Percentiles rank a stretch among this genome's conserved stretches.
phyloP scores from a whole-genome alignment of 2,888 invertebrate genomes.

The Acleris literana region DNA sequence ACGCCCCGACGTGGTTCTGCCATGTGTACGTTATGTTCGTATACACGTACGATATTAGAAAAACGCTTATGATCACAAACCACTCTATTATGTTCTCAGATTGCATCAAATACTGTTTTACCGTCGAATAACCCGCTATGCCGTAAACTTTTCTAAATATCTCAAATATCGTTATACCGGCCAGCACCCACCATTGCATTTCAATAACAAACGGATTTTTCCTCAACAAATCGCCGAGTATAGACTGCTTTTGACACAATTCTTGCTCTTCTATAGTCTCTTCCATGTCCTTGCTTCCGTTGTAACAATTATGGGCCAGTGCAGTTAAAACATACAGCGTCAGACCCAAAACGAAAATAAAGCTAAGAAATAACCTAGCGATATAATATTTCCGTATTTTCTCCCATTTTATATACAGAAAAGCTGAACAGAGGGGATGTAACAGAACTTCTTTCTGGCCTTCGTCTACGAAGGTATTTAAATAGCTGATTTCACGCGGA shows the following conservation, averaged over 20 bases:
- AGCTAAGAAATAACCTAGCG: conserved; percentile 89
- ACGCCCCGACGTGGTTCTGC: conserved; percentile 94
- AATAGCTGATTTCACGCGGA: conserved; percentile 92
- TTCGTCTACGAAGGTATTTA: conserved; percentile 94
- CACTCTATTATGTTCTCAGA: conserved; percentile 94
- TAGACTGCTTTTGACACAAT: conserved; percentile 90
- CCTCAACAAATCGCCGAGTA: conserved; percentile 88
- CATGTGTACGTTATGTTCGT: conserved; percentile 89
- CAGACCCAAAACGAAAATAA: conserved; percentile 91
- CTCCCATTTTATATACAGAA: conserved; percentile 94
- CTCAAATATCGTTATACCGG: conserved; percentile 91
- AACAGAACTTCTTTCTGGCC: conserved; percentile 94
- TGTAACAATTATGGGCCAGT: conserved; percentile 92
- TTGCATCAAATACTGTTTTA: conserved; percentile 92
- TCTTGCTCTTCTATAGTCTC: conserved; percentile 88
- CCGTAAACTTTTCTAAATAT: conserved; percentile 92
- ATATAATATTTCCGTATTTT: conserved; percentile 95
- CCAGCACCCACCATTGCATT: conserved; percentile 92
- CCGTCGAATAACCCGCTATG: conserved; percentile 91
- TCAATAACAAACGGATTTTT: conserved; percentile 90
- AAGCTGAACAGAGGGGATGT: conserved; percentile 94
- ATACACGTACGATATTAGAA: conserved; percentile 91
- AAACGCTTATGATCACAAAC: conserved; percentile 93
- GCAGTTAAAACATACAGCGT: conserved; percentile 92
- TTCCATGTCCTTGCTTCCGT: conserved; percentile 90